Base-by-base conservation (phyloP, 1,140 invertebrate species). In the Ooceraea biroi region DNA sequence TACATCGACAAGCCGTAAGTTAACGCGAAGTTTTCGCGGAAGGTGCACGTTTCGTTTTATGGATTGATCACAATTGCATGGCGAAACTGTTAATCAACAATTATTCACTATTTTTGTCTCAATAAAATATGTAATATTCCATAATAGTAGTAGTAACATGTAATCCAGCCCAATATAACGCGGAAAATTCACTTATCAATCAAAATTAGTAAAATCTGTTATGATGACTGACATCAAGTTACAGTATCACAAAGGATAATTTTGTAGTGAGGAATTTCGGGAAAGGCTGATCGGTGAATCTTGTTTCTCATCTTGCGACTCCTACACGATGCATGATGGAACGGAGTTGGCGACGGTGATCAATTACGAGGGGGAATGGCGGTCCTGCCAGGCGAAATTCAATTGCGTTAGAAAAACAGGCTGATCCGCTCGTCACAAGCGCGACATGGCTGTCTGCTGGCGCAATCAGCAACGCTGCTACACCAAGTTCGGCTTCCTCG, bases 331-430 rank as follows among this genome's bases (percentile, higher is more conserved):
- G 85, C 83, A 25, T 61, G 69, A 66, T 44, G 46, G 80, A 84
- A 77, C 82, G 85, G 48, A 52, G 50, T 41, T n/a, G n/a, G 46
- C 69, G 88, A 86, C 85, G 88, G 89, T 82, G 87, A 90, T 92
- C 91, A 90, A 92, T 92, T 92, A 92, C 90, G 88, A 46, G 82
- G 84, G 71, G 83, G 86, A 90, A 90, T 61, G 88, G 55, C 77
- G 86, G 87, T 46, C 85, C 85, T 84, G 85, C 86, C 72, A 90
- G 89, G 91, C 89, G 90, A 91, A 91, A 92, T 92, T 92, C 86
- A 90, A 90, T 91, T 89, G 86, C 89, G 83, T 85, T 88, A 90
- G 89, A 92, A 92, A 91, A 92, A 92, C 91, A 92, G 84, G 87
- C 88, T 88, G 88, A 91, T 90, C 89, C 87, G 86, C 63, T 85